phyloP scores from a whole-genome alignment of 2,113 vertebrate species.

The Lamprologus lemairii region DNA sequence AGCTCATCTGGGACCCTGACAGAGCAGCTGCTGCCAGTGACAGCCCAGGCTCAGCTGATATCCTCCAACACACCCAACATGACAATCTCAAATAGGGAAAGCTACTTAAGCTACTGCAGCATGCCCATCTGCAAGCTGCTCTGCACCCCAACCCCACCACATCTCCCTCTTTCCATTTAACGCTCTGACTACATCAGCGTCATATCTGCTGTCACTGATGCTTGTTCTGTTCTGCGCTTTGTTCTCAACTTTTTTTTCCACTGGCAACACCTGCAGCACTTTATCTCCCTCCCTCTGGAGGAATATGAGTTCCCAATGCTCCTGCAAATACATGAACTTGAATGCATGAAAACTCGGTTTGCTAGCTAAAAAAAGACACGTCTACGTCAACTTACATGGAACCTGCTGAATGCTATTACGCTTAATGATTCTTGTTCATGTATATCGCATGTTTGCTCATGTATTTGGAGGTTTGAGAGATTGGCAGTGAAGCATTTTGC shows the following conservation, averaged over 20 bases:
- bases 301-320: rapidly evolving
- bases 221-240: neutral
- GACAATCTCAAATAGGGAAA: rapidly evolving
- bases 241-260: rapidly evolving
- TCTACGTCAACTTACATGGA: neutral
- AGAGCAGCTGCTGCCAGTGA: neutral
- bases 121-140: neutral
- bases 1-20: neutral
- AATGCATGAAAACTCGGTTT: neutral
- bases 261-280: neutral
- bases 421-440: rapidly evolving
- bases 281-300: neutral
- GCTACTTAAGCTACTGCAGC: neutral
- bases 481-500: neutral
- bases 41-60: neutral
- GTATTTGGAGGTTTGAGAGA: neutral
- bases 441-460: neutral
- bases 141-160: neutral
- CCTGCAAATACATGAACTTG: rapidly evolving
- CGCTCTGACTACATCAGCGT: neutral
- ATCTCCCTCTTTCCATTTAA: neutral
- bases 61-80: neutral
- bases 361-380: neutral
- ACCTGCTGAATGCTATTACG: neutral
- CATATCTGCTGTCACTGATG: rapidly evolving